Percentiles rank a stretch among this genome's conserved stretches.
These are phyloP conservation scores for Pseudanteris insignis DNA, from an alignment of 2,888 invertebrate species.

Conservation along the genomic window DNA sequence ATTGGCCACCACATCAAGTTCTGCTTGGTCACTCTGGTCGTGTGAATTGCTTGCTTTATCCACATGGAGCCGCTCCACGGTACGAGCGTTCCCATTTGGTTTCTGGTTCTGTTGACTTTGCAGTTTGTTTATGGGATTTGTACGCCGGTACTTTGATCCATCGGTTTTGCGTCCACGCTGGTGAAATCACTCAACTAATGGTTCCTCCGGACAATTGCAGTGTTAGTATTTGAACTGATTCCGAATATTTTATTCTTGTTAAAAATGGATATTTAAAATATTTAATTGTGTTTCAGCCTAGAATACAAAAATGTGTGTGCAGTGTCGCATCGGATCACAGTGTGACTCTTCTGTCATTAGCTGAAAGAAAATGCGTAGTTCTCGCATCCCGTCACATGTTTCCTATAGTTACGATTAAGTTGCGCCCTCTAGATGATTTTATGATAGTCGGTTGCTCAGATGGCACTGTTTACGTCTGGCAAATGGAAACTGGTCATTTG, in stretches of 20 bases:
- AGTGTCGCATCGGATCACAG: conserved; percentile 98
- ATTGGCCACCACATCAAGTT: conserved; percentile 90
- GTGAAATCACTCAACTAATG: conserved; percentile 92
- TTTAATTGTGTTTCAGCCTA: conserved; percentile 72
- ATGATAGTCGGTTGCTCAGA: conserved; percentile 97
- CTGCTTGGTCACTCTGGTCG: conserved; percentile 90
- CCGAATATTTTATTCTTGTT: no score
- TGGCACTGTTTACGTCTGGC: conserved; percentile 99
- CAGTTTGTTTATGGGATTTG: conserved; percentile 95
- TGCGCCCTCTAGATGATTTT: conserved; percentile 97
- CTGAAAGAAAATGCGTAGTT: conserved; percentile 94
- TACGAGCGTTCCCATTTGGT: conserved; percentile 90
- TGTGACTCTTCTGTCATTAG: conserved; percentile 89
- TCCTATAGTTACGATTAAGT: conserved; percentile 94
- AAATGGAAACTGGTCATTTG: conserved; percentile 98
- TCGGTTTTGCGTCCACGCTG: conserved; percentile 97
- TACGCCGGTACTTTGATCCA: conserved; percentile 89
- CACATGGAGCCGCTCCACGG: conserved; percentile 88
- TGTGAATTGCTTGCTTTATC: conserved; percentile 94
- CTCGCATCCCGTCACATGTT: conserved; percentile 94
- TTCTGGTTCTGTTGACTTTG: conserved; percentile 97
- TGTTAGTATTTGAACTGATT: no score
- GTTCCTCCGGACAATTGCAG: conserved; percentile 93
- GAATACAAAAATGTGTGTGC: conserved; percentile 94
- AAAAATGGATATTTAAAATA: no score